Base-by-base conservation (phyloP, 2,888 invertebrate genomes). In the Rhimphoctona megacephalus region DNA sequence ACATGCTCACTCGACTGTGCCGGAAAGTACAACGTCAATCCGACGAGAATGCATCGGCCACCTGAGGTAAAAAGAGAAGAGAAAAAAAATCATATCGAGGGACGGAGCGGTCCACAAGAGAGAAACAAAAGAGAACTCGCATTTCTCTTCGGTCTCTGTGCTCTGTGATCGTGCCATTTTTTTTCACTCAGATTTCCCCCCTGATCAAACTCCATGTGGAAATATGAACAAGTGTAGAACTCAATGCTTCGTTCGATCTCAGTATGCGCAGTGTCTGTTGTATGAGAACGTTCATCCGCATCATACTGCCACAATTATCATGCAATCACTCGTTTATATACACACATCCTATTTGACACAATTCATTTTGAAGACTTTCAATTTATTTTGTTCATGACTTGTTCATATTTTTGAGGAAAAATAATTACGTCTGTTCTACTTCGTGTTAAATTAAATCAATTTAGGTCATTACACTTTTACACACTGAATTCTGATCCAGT, bases 1-100 rank as follows among this genome's bases (percentile, higher is more conserved):
- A 94, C 94, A 92, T 94, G 94, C 91, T 93, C 94, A 90, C 90
- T 93, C 93, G 90, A 89, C 92, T 91, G 93, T 93, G 89, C 89
- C 73, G 85, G 91, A 91, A 91, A 92, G 91, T 91, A 93, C 92
- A 91, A 90, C 91, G 87, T 89, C 87, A 70, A 85, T 88, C 89
- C 87, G 83, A 87, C 88, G 89, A 89, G 90, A 88, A 88, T 73
- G 61, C 83, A 81, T 86, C 89, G 89, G 90, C 89, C 90, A 87
- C 87, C 90, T 91, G 90, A 89, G 89, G 88, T 85, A 82, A 88
- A 85, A 89, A 88, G 89, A 78, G 70, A 77, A 49, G 49, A 54
- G 74, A 36, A 74, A 80, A 80, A 86, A 87, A 90, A 88, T 87
- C 88, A 77, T 67, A 70, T 70, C 77, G 82, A 66, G 66, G 67